Percentiles rank a stretch among this genome's conserved stretches.
These are phyloP conservation scores for Zygothrica quintamaculata DNA, from an alignment of 2,888 invertebrate genomes.

Conservation along the genomic window DNA sequence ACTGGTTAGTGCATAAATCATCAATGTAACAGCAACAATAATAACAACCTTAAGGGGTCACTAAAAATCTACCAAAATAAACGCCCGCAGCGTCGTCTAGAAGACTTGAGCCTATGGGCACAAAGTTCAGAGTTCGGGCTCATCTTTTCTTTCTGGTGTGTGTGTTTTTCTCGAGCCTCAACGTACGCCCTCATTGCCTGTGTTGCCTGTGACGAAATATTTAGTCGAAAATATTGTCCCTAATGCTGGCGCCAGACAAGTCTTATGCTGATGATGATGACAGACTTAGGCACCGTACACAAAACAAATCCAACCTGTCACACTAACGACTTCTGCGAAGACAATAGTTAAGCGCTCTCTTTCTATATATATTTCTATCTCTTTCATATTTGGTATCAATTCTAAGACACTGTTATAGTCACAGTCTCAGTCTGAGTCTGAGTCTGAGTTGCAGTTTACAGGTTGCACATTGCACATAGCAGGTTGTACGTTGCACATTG, in stretches of 20 bases:
- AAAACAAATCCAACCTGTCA: conserved; percentile 83
- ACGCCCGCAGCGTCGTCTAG: conserved; percentile 74
- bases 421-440: conserved; percentile 1
- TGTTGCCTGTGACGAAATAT: conserved; percentile 82
- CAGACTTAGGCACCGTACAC: conserved; percentile 80
- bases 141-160: not conserved
- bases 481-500: conserved; percentile 30
- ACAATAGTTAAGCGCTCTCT: conserved; percentile 54
- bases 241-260: conserved; percentile 85
- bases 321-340: conserved; percentile 84
- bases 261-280: conserved; percentile 81
- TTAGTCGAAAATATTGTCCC: conserved; percentile 79
- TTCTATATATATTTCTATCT: conserved; percentile 17
- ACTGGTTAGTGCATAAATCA: conserved; percentile 67
- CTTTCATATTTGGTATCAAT: not conserved
- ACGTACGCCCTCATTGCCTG: conserved; percentile 56
- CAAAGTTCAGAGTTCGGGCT: conserved; percentile 15
- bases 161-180: conserved; percentile 4
- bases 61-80: conserved; percentile 68
- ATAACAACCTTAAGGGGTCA: conserved; percentile 19
- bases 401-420: too few species aligned
- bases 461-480: conserved; percentile 16
- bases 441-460: conserved; percentile 7
- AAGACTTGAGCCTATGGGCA: conserved; percentile 47
- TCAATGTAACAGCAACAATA: conserved; percentile 56